Evolutionary conservation across 92 coral and sea anemone genomes (phyloP).

Genomic region (Epizoanthus ramosus): DNA sequence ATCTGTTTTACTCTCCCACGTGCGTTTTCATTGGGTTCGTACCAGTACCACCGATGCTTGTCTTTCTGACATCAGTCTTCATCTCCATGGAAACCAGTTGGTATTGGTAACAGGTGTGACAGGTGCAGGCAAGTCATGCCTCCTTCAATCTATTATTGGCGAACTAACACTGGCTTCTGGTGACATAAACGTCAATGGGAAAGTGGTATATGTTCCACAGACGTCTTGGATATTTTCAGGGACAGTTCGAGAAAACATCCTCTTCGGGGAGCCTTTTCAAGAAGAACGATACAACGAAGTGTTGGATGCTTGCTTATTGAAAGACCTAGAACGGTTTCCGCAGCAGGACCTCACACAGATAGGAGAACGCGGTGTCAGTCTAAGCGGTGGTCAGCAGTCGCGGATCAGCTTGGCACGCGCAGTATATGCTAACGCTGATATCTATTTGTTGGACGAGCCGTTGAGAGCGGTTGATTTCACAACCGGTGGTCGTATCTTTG

Average conservation of each 20-base stretch:
- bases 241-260: slow-evolving; percentile 23
- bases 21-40: slow-evolving; percentile 1
- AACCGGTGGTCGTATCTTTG: slow-evolving; percentile 1
- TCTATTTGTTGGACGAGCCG: slow-evolving; percentile 41
- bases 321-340: not conserved
- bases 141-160: slow-evolving; percentile 17
- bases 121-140: slow-evolving; percentile 31
- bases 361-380: slow-evolving; percentile 34
- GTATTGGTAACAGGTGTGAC: slow-evolving; percentile 14
- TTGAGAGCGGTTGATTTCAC: slow-evolving; percentile 8
- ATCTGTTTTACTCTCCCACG: slow-evolving; percentile 5
- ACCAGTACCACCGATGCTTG: not conserved
- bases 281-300: slow-evolving; percentile 9
- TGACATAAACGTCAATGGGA: not conserved
- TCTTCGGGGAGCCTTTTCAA: slow-evolving; percentile 32
- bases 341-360: slow-evolving; percentile 4
- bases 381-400: slow-evolving; percentile 22
- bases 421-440: slow-evolving; percentile 20
- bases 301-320: slow-evolving; percentile 13
- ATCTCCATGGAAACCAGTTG: slow-evolving; percentile 30
- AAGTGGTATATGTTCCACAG: slow-evolving; percentile 3
- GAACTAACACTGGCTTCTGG: slow-evolving; percentile 20
- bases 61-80: slow-evolving; percentile 17
- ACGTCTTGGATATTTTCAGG: slow-evolving; percentile 44
- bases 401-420: slow-evolving; percentile 27